Evolutionary conservation across 1,140 invertebrate species (phyloP).

Genomic region (Atta colombica): DNA sequence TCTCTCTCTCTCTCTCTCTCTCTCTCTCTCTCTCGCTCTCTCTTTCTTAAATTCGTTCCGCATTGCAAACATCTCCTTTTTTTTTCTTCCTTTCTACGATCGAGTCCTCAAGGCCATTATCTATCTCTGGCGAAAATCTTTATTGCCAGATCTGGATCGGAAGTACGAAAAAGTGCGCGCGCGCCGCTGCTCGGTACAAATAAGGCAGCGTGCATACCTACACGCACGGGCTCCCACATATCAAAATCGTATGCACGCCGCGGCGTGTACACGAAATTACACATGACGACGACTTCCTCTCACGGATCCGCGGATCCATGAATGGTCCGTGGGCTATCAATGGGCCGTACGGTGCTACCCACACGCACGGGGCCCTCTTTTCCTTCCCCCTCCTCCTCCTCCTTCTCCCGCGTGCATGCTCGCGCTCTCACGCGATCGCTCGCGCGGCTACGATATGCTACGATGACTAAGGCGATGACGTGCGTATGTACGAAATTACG

Average conservation of each 20-base stretch:
- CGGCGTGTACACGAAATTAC: conserved; percentile 50
- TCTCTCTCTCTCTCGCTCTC: no score
- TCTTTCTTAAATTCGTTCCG: background rate
- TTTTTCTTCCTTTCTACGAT: background rate
- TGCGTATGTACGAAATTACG: conserved; percentile 30
- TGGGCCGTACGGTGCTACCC: conserved; percentile 70
- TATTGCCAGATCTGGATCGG: conserved; percentile 31
- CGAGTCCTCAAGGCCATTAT: conserved; percentile 26
- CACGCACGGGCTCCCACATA: conserved; percentile 62
- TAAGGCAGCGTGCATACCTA: conserved; percentile 71
- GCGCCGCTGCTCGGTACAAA: conserved; percentile 67
- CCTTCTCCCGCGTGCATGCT: conserved; percentile 29
- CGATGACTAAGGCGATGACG: conserved; percentile 11
- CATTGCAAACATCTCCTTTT: background rate
- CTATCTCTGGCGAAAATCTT: conserved; percentile 7
- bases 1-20: background rate
- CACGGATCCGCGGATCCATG: conserved; percentile 76
- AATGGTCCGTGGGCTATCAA: conserved; percentile 75
- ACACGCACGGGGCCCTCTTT: conserved; percentile 54
- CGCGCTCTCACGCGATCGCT: conserved; percentile 67
- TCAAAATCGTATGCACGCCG: conserved; percentile 4
- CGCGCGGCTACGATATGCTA: background rate
- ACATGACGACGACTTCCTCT: conserved; percentile 73
- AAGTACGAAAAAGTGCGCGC: conserved; percentile 68
- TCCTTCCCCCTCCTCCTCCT: background rate